Evolutionary conservation across 2,113 vertebrate species (phyloP).

Genomic region (Thamnaconus septentrionalis): DNA sequence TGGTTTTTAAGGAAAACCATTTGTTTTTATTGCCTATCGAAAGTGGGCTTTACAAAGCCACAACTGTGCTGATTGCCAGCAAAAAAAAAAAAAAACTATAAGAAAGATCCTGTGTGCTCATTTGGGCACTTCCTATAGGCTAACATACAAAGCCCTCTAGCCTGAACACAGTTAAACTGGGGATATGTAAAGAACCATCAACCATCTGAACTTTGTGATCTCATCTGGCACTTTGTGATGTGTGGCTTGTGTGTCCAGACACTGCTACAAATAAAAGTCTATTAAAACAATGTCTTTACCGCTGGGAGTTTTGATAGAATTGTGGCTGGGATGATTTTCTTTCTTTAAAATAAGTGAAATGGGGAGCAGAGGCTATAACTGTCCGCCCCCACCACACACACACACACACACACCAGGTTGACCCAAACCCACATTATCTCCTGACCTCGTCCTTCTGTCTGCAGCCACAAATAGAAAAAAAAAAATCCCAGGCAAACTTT

Average conservation of each 20-base stretch:
- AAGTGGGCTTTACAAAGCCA: constrained; percentile 6
- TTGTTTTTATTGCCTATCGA: constrained; percentile 12
- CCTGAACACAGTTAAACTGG: constrained; percentile 7
- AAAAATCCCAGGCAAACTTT: constrained; percentile 23
- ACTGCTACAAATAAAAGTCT: constrained; percentile 16
- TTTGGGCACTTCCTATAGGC: constrained; percentile 12
- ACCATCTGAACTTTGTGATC: constrained; percentile 9
- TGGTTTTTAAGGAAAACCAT: background rate
- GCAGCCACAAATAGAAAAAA: constrained; percentile 59
- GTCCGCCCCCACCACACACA: too few species aligned
- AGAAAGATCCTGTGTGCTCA: background rate
- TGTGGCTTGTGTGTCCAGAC: constrained; percentile 9
- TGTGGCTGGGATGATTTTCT: constrained; percentile 46
- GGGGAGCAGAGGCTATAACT: constrained; percentile 41
- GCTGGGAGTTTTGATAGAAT: constrained; percentile 25
- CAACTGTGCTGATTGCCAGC: background rate
- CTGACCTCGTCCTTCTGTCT: constrained; percentile 55
- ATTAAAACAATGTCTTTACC: constrained; percentile 32
- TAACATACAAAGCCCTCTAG: constrained; percentile 14
- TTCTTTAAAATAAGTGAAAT: constrained; percentile 27
- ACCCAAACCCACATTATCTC: constrained; percentile 52
- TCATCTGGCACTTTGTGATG: constrained; percentile 9
- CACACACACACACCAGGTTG: too few species aligned
- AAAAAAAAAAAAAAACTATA: constrained; percentile 14
- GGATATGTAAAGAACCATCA: background rate